Evolutionary conservation across 1,140 invertebrate species (phyloP).

Genomic region (Zaprionus camerounensis): DNA sequence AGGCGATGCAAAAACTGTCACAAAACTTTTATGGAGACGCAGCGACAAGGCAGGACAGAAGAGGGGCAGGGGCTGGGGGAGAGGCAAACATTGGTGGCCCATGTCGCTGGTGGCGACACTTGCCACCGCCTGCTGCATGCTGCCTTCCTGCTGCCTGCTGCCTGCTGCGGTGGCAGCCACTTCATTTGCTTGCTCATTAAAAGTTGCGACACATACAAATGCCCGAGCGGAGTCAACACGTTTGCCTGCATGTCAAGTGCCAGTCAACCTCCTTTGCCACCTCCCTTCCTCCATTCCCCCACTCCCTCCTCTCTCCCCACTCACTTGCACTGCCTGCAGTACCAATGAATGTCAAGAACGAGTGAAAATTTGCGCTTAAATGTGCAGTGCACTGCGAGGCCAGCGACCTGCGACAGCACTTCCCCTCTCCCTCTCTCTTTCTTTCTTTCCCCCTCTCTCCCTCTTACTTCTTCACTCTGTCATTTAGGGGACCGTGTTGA

Average conservation of each 20-base stretch:
- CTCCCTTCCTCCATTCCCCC: constrained; percentile 8
- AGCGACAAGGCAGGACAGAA: neutral
- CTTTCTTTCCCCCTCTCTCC: neutral
- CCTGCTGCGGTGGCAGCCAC: constrained; percentile 51
- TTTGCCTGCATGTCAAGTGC: constrained; percentile 76
- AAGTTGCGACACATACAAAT: constrained; percentile 79
- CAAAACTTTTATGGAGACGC: constrained; percentile 75
- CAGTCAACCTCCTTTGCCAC: constrained; percentile 42
- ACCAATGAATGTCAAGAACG: constrained; percentile 80
- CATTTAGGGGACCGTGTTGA: constrained; percentile 1
- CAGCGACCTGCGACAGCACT: constrained; percentile 55
- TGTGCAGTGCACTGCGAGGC: constrained; percentile 56
- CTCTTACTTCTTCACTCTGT: neutral
- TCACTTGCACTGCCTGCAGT: neutral
- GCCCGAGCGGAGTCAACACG: constrained; percentile 66
- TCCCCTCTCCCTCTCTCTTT: neutral
- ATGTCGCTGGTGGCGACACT: constrained; percentile 34
- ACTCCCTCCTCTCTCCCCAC: neutral
- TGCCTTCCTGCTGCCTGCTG: neutral
- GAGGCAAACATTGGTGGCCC: constrained; percentile 45
- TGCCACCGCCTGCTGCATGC: neutral
- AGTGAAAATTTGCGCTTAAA: constrained; percentile 80
- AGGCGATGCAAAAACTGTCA: constrained; percentile 60
- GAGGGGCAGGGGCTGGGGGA: neutral
- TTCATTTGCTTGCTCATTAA: constrained; percentile 70